Evolutionary conservation across 2,888 invertebrate genomes (phyloP), one percentile per base, ranked within the genome.

Genomic region (Rhodophaea formosa): DNA sequence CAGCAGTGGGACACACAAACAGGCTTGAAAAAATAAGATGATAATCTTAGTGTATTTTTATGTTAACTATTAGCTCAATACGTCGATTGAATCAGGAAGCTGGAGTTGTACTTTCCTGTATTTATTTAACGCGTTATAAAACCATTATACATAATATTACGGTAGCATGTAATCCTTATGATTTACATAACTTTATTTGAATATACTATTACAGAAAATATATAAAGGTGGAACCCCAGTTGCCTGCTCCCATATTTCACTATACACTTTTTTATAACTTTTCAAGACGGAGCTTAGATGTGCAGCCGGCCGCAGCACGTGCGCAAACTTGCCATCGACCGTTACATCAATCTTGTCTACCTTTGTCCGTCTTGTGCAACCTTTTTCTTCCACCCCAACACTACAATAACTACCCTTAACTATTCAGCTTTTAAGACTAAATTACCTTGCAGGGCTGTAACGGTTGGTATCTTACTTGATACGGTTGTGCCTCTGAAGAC

Each of bases 271-370:
- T 64, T 66, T 62, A 62, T 62, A 61, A 44, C 59, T 57, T 59
- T 58, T 58, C 35, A 62, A 59, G 64, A 66, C 63, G 63, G 57
- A 51, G 16, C 8, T 15, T 8, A 59, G 58, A 30, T 63, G 62
- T 65, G 79, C 89, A 90, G 80, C 90, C 83, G 89, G 81, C 78
- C 68, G 60, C 57, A 82, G 86, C 90, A 91, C 90, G 90, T 90
- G 91, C 88, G 85, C 81, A 73, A 84, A 82, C 79, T 84, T 80
- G 70, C 79, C 70, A 69, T 68, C 75, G 78, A 77, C 86, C 89
- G 88, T 86, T 85, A 89, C 88, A 89, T 89, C 82, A 84, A 87
- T 90, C 88, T 87, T 86, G 77, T 83, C 86, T 83, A 79, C 82
- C 79, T 82, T 80, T 74, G 73, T 77, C 74, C 74, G 76, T 79